These are phyloP conservation scores for Eulemur coronatus DNA, from an alignment of 2,797 vertebrate genomes.

Conservation along the genomic window DNA sequence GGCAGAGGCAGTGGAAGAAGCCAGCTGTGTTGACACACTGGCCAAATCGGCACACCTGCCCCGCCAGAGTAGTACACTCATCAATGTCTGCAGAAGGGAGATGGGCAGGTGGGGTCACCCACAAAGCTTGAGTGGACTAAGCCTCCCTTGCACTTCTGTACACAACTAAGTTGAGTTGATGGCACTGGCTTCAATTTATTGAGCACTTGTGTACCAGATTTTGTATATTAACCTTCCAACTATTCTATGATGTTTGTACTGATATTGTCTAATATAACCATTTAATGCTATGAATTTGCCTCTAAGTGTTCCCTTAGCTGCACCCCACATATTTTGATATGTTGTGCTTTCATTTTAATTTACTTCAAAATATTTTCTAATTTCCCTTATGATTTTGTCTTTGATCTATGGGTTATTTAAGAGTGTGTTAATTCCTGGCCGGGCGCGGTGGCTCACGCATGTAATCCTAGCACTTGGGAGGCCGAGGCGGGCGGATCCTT, in stretches of 20 bases:
- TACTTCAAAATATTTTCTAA: neutral
- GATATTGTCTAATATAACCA: neutral
- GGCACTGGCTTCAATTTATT: neutral
- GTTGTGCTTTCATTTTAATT: neutral
- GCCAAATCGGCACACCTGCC: slow-evolving; percentile 94
- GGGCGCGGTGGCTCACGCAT: too few species aligned
- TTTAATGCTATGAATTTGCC: neutral
- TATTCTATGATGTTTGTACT: neutral
- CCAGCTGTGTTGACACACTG: slow-evolving; percentile 94
- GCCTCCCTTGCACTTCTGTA: neutral
- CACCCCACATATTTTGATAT: neutral
- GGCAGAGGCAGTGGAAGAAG: slow-evolving; percentile 95
- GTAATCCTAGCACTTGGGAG: too few species aligned
- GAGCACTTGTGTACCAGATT: neutral
- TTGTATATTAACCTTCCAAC: neutral
- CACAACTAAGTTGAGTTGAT: neutral
- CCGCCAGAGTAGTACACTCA: slow-evolving; percentile 91
- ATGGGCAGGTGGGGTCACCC: neutral
- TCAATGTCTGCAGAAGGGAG: slow-evolving; percentile 88
- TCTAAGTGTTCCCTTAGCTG: neutral
- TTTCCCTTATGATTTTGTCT: neutral
- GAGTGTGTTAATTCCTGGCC: too few species aligned
- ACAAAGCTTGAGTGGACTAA: neutral
- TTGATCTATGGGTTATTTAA: neutral
- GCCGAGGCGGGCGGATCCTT: too few species aligned